Conservation (phyloP, 2,888 invertebrate species). For the Agrilus mali region DNA sequence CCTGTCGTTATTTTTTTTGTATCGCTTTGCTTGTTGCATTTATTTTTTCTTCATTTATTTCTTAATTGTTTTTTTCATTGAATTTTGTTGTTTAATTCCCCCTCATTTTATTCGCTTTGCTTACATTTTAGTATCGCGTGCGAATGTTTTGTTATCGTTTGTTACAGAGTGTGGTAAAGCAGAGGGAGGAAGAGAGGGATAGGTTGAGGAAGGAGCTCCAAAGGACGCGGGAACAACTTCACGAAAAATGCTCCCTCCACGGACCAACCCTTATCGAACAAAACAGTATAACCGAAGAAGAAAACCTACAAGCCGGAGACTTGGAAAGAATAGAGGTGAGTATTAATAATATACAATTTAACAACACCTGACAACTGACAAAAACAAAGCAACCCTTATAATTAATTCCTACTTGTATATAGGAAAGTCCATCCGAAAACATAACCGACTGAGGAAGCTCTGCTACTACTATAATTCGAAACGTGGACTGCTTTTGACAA, state of each 20-base stretch:
- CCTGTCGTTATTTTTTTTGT: too few relatives aligned
- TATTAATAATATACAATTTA: not conserved
- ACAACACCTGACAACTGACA: not conserved
- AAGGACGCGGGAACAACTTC: conserved; percentile 57
- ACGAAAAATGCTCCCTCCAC: conserved; percentile 40
- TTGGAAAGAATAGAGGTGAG: conserved; percentile 27
- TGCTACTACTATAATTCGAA: too few relatives aligned
- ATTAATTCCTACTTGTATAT: conserved; percentile 4
- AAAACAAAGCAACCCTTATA: not conserved
- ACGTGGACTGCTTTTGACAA: conserved; percentile 3
- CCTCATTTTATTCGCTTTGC: too few relatives aligned
- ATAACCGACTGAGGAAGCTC: conserved; percentile 16
- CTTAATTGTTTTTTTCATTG: too few relatives aligned
- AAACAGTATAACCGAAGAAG: conserved; percentile 16
- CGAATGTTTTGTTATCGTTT: conserved; percentile 3
- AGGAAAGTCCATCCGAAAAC: conserved; percentile 24
- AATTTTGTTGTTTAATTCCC: too few relatives aligned
- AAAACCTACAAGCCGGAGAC: conserved; percentile 20
- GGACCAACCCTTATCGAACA: conserved; percentile 12
- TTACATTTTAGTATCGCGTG: too few relatives aligned
- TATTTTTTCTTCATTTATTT: too few relatives aligned
- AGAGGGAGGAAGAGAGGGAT: conserved; percentile 63
- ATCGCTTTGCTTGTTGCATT: too few relatives aligned
- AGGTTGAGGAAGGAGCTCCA: conserved; percentile 59
- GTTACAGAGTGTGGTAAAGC: conserved; percentile 56